Base-by-base conservation (phyloP, 1,140 invertebrate species). In the Copidosoma floridanum region DNA sequence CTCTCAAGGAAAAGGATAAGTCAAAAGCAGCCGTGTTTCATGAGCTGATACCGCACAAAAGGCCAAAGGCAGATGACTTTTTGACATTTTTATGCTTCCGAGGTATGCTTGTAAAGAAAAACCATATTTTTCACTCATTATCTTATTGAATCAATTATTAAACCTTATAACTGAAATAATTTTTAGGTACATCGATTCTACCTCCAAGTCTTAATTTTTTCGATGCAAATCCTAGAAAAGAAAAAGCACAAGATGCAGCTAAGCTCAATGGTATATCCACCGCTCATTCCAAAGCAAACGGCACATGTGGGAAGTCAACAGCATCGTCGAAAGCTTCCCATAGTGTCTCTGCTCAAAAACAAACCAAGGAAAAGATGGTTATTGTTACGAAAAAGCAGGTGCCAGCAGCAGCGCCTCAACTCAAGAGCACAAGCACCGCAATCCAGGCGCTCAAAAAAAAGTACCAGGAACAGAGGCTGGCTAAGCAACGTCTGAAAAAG, bases 21-120 rank as follows among this genome's bases (percentile, higher is more conserved):
- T 48, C 72, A 40, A 71, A 83, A 68, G 68, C 80, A 69, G 24
- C 81, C 71, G 64, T 79, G 61, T 71, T 82, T 64, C 76, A 81
- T 41, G 84, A 87, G 69, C 81, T 84, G 59, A 77, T 86, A 66
- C 86, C 86, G 38, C 85, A 86, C 46, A 89, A 85, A 71, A 79
- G 89, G 66, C 91, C 92, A 27, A 93, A 93, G 67, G 93, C 93
- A 4, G 92, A 95, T 82, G 92, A 95, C 77, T 95, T 95, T 73
- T 72, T 95, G 21, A 94, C 91, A 62, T 95, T 93, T 76, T 81
- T 95, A 4, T 95, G 93, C 76, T 89, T 93, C 66, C 82, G 92
- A 82, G 90, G 92, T 88, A 79, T 62, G 57, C 67, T 47, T n/a
- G n/a, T n/a, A n/a, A n/a, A 46, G 52, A 40, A 58, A 8, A 8